phyloP scores from a whole-genome alignment of 2,113 vertebrate species.

The Pterocles burchelli region DNA sequence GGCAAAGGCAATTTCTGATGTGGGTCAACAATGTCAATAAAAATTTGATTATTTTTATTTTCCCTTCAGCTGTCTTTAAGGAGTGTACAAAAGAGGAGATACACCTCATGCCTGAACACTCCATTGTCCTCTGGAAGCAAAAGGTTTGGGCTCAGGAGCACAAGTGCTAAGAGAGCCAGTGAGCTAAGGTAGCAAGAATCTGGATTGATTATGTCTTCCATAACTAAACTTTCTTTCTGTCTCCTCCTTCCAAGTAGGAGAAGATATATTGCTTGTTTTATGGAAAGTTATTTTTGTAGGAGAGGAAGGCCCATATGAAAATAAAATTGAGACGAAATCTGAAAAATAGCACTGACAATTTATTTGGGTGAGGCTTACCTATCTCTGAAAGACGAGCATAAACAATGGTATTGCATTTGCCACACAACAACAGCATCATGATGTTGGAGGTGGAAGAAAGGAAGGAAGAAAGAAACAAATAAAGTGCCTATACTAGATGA shows the following conservation, averaged over 20 bases:
- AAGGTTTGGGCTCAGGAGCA: neutral
- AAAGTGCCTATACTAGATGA: neutral
- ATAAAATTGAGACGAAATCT: neutral
- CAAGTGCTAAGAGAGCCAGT: neutral
- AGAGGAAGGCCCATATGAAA: neutral
- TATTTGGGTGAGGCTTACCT: neutral
- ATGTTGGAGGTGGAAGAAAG: neutral
- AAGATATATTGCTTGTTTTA: neutral
- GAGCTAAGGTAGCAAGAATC: neutral
- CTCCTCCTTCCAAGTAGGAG: neutral
- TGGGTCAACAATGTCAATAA: neutral
- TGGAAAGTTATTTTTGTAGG: neutral
- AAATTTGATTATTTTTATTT: neutral
- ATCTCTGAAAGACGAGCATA: neutral
- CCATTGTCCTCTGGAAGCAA: neutral
- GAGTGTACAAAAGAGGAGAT: neutral
- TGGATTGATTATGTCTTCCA: neutral
- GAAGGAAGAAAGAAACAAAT: neutral
- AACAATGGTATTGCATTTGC: neutral
- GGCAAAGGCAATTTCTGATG: fast-evolving
- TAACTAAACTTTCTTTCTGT: neutral
- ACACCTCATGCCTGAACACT: neutral
- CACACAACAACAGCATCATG: neutral
- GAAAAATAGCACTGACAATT: neutral
- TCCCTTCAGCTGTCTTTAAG: neutral